Evolutionary conservation across 2,888 invertebrate genomes (phyloP), one percentile per base, ranked within the genome.

Genomic region (Poecilobothrus nobilitatus): DNA sequence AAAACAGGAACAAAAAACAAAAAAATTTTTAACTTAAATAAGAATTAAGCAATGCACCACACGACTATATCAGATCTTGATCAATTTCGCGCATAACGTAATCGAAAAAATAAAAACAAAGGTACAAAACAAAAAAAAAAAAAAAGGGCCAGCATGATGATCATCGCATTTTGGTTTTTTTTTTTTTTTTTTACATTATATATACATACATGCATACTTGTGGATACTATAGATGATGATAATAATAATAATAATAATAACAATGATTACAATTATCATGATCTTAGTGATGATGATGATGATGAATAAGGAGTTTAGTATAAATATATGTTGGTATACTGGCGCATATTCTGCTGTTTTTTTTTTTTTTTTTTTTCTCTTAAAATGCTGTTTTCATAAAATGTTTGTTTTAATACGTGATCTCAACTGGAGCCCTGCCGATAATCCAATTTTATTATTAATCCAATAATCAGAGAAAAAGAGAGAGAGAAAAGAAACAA

Each of bases 391-490:
- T 53, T 53, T 53, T 64, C 18, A 37, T 44, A 53, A 53, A 22
- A 53, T 53, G 65, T 66, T 33, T 63, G 62, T 68, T 68, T 64
- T 53, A 66, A 10, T 20, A 62, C 61, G 41, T 63, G 63, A 63
- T 63, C 27, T 27, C 63, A 63, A 63, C 63, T 63, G 63, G 27
- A 63, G 63, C 63, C 63, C 63, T 63, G 63, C 22, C 22, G 63
- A 63, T 63, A 9, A 63, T 63, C 63, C 22, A 63, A 62, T 27
- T 63, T 53, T 53, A n/a, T 53, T 53, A n/a, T 27, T 37, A 37
- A 37, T 37, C 12, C 37, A 37, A 37, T 27, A 27, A 27, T 27
- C 27, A 41, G 41, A 9, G 41, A 41, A 8, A 41, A 15, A 3
- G 41, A 15, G 41, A 41, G 4, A 41, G 41, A 53, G 18, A 53